Percentiles rank a stretch among this genome's conserved stretches.
These are phyloP conservation scores for Drosophila takahashii DNA, from an alignment of 1,140 invertebrate genomes.

Conservation along the genomic window DNA sequence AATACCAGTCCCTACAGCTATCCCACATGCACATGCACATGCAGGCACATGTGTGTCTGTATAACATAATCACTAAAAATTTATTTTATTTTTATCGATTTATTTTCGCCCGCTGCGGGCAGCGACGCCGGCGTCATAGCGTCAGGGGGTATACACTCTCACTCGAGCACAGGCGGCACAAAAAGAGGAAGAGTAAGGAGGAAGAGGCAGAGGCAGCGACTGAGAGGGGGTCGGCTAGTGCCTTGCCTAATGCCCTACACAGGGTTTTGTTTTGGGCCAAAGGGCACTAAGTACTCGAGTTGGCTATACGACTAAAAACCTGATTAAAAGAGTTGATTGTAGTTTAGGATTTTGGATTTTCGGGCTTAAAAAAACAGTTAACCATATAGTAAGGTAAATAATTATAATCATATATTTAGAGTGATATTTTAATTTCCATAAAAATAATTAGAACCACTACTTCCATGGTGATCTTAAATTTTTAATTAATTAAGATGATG, in stretches of 20 bases:
- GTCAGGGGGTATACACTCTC: constrained; percentile 51
- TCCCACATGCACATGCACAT: constrained; percentile 26
- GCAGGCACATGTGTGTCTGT: constrained; percentile 55
- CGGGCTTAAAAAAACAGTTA: no score
- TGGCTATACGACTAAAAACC: not conserved
- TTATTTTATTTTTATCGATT: constrained; percentile 84
- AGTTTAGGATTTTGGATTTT: no score
- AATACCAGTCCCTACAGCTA: not conserved
- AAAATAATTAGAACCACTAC: no score
- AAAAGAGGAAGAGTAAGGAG: constrained; percentile 1
- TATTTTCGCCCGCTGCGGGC: constrained; percentile 67
- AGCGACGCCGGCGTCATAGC: constrained; percentile 59
- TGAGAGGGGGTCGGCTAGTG: constrained; percentile 35
- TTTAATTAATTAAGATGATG: no score
- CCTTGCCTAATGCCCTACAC: constrained; percentile 50
- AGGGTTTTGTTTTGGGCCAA: constrained; percentile 10
- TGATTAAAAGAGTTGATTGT: no score
- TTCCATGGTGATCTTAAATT: no score
- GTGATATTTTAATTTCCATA: no score
- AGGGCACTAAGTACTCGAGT: not conserved
- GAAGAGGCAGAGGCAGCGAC: constrained; percentile 3
- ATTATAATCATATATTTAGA: no score
- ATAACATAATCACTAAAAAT: constrained; percentile 82
- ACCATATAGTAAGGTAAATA: no score
- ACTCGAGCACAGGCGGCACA: constrained; percentile 29